These are phyloP conservation scores for Amphimedon queenslandica DNA, from an alignment of 37 sponge, comb jelly and placozoan species.

Conservation along the genomic window DNA sequence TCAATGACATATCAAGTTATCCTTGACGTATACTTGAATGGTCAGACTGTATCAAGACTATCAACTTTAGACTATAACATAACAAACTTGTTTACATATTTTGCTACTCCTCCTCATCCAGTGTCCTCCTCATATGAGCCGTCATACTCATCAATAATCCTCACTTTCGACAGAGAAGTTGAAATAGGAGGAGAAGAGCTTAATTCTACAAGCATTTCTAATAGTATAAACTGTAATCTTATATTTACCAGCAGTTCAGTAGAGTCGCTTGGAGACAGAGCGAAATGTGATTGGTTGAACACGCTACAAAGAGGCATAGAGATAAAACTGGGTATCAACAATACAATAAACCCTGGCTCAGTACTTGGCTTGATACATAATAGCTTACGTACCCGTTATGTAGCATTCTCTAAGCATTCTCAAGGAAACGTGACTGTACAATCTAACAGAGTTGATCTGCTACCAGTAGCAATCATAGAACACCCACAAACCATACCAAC, in stretches of 20 bases:
- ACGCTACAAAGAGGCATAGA: constrained; percentile 43
- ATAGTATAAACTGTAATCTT: constrained; percentile 15
- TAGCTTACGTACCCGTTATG: constrained; percentile 37
- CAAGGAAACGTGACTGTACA: constrained; percentile 10
- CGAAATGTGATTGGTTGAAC: constrained; percentile 66
- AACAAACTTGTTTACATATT: constrained; percentile 49
- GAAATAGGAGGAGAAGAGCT: constrained; percentile 51
- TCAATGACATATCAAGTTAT: constrained; percentile 14
- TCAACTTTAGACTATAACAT: not conserved
- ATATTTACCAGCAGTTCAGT: constrained; percentile 31
- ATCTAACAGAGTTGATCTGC: not conserved
- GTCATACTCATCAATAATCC: constrained; percentile 32
- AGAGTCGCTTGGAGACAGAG: constrained; percentile 9
- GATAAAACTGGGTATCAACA: constrained; percentile 10
- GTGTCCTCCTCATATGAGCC: constrained; percentile 11
- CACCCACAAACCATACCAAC: constrained; percentile 20
- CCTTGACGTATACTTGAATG: constrained; percentile 35
- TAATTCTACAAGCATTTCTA: not conserved
- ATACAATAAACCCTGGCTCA: constrained; percentile 6
- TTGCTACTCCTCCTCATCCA: constrained; percentile 37
- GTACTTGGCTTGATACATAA: not conserved
- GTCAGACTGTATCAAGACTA: constrained; percentile 26
- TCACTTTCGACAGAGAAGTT: constrained; percentile 71
- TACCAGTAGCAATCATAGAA: constrained; percentile 27
- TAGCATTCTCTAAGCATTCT: constrained; percentile 26